Conservation (phyloP, 2,113 vertebrate species). For the Cinclus mexicanus region DNA sequence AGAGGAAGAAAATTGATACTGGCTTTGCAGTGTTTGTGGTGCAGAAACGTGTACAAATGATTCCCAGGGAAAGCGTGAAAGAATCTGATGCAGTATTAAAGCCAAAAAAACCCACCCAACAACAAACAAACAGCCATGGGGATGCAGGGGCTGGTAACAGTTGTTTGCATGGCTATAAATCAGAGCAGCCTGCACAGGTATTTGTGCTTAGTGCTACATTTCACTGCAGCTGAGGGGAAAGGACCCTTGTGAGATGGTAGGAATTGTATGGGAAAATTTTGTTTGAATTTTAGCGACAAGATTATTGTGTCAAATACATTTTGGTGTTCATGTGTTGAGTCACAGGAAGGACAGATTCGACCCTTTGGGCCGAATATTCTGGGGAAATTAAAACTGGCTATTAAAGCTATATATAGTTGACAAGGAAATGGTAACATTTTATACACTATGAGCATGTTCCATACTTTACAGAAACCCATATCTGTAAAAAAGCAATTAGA, state of each 20-base stretch:
- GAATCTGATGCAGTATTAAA: background rate
- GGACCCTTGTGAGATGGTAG: background rate
- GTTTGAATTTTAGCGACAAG: background rate
- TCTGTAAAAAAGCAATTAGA: slow-evolving; percentile 63
- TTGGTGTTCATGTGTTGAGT: background rate
- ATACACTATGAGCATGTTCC: background rate
- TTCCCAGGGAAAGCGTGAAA: slow-evolving; percentile 32
- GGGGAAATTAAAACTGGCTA: slow-evolving; percentile 44
- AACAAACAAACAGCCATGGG: slow-evolving; percentile 16
- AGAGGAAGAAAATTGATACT: slow-evolving; percentile 36
- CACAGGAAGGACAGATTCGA: background rate
- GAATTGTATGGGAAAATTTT: background rate
- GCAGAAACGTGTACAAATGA: background rate
- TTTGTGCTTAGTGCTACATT: slow-evolving; percentile 1
- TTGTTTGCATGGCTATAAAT: slow-evolving; percentile 5
- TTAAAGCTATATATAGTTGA: slow-evolving; percentile 45
- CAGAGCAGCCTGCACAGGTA: background rate
- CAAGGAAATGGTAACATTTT: slow-evolving; percentile 33
- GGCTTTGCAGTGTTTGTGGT: slow-evolving; percentile 21
- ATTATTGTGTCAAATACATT: background rate
- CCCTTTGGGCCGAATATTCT: slow-evolving; percentile 11
- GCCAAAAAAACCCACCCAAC: background rate
- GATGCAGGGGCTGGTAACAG: background rate
- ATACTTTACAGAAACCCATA: slow-evolving; percentile 50
- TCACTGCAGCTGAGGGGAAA: background rate